Evolutionary conservation across 2,888 invertebrate genomes (phyloP).

Genomic region (Drosophila mimica): DNA sequence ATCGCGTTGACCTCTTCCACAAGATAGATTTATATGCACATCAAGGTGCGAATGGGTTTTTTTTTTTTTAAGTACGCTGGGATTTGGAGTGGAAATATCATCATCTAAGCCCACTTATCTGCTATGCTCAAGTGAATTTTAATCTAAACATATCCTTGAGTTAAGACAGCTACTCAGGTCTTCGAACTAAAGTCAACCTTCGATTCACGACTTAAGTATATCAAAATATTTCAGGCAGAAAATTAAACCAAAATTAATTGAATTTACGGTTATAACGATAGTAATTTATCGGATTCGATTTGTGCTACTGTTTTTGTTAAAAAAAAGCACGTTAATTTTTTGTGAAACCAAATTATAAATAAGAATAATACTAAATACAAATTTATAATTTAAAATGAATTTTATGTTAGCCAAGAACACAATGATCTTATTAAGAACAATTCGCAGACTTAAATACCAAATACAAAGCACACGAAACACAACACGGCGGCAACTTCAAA

Average conservation of each 20-base stretch:
- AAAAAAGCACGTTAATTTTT: background rate
- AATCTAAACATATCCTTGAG: background rate
- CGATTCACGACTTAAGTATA: background rate
- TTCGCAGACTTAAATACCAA: conserved; percentile 61
- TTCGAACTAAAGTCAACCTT: background rate
- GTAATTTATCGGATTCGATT: background rate
- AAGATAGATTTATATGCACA: conserved; percentile 59
- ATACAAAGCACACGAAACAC: conserved; percentile 24
- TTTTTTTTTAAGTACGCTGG: conserved; percentile 38
- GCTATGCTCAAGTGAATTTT: background rate
- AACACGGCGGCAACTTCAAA: conserved; percentile 62
- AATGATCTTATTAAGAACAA: conserved; percentile 48
- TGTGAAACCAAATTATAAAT: background rate
- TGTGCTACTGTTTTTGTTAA: background rate
- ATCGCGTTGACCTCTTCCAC: conserved; percentile 62
- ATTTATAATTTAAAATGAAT: conserved; percentile 1
- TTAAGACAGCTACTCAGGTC: background rate
- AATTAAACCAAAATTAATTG: background rate
- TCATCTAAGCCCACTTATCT: background rate
- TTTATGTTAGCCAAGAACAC: conserved; percentile 9
- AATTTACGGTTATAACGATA: background rate
- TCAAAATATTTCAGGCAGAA: background rate
- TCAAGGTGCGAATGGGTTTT: conserved; percentile 9
- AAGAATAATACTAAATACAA: background rate
- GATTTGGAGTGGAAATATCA: conserved; percentile 68